Conservation (phyloP, 1,140 invertebrate species). For the Hyposmocoma kahamanoa region DNA sequence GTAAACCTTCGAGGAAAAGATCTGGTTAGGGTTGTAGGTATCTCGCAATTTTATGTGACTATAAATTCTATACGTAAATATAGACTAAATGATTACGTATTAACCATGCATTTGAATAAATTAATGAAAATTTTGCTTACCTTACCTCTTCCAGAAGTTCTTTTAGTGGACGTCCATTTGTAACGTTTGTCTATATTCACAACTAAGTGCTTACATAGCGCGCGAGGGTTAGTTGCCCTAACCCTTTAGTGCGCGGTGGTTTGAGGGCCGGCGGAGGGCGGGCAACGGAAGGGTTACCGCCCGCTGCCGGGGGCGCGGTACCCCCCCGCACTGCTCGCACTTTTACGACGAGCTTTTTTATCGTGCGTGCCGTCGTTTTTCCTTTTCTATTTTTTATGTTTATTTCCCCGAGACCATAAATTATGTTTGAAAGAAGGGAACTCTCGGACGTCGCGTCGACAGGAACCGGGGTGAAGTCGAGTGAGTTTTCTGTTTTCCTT, state of each 20-base stretch:
- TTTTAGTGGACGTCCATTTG: background rate
- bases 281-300: conserved; percentile 67
- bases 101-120: too few relatives aligned
- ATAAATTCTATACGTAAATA: too few relatives aligned
- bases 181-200: background rate
- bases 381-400: conserved; percentile 74
- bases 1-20: too few relatives aligned
- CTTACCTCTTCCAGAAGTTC: background rate
- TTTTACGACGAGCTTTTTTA: conserved; percentile 72
- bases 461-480: conserved; percentile 60
- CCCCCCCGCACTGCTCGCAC: conserved; percentile 42
- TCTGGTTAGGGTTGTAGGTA: too few relatives aligned
- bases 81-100: too few relatives aligned
- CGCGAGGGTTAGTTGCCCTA: conserved; percentile 56
- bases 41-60: too few relatives aligned
- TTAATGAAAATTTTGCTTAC: too few relatives aligned
- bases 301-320: conserved; percentile 38
- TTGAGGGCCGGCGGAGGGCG: conserved; percentile 46
- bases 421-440: conserved; percentile 73
- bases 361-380: conserved; percentile 71
- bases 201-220: conserved; percentile 15
- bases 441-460: conserved; percentile 65
- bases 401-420: conserved; percentile 72
- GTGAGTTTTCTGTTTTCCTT: conserved; percentile 53
- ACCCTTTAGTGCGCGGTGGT: conserved; percentile 56